These are phyloP conservation scores for Gisinianus flammeolus DNA, from an alignment of 2,888 invertebrate genomes.

Conservation along the genomic window DNA sequence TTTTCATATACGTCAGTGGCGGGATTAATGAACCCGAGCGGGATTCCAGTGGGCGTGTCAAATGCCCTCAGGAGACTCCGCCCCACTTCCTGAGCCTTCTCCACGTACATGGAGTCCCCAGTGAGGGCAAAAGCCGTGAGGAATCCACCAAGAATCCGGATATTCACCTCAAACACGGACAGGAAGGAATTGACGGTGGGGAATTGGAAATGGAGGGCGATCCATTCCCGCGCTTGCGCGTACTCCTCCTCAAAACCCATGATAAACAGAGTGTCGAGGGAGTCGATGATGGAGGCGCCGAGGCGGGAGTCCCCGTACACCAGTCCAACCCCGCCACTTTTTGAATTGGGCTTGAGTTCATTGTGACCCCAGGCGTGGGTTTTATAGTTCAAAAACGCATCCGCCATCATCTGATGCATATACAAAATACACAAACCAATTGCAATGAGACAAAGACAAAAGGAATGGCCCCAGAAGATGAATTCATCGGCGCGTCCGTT, in stretches of 20 bases:
- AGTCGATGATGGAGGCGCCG: constrained; percentile 95
- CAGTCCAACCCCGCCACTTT: constrained; percentile 85
- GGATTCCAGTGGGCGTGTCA: constrained; percentile 95
- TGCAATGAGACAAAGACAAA: too few species aligned
- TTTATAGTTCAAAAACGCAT: constrained; percentile 97
- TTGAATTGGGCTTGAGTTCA: constrained; percentile 89
- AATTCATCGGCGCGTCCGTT: too few species aligned
- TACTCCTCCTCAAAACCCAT: constrained; percentile 96
- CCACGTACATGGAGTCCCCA: constrained; percentile 90
- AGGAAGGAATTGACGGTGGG: constrained; percentile 64
- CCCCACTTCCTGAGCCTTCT: constrained; percentile 89
- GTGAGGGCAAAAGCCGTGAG: constrained; percentile 91
- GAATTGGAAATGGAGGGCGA: constrained; percentile 81
- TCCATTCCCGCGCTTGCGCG: constrained; percentile 92
- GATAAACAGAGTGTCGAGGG: constrained; percentile 92
- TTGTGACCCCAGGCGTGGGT: constrained; percentile 99
- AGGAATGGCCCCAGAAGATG: too few species aligned
- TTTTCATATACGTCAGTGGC: constrained; percentile 45
- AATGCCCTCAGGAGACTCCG: constrained; percentile 94
- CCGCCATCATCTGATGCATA: constrained; percentile 88
- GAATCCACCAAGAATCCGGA: constrained; percentile 88
- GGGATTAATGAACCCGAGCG: constrained; percentile 78
- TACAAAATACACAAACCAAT: too few species aligned
- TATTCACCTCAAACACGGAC: constrained; percentile 98
- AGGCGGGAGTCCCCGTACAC: constrained; percentile 85